Conservation (phyloP, 2,888 invertebrate species). For the Brachynemurus nebulosus region DNA sequence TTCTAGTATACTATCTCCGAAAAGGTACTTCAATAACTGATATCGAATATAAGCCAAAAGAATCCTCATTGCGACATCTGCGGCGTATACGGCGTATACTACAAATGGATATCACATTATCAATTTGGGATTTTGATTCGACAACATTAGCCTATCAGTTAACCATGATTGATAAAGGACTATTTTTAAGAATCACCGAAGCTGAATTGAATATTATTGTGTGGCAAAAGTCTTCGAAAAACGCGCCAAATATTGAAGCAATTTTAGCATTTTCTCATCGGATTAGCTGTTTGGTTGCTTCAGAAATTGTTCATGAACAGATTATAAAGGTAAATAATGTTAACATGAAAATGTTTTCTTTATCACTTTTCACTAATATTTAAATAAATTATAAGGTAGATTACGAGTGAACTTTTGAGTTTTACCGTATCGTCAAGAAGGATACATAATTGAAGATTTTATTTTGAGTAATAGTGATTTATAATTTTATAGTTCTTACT, state of each 20-base stretch:
- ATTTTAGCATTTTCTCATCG: slow-evolving; percentile 39
- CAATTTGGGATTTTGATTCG: slow-evolving; percentile 40
- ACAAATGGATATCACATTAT: slow-evolving; percentile 29
- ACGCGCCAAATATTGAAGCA: slow-evolving; percentile 36
- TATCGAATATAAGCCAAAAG: no score
- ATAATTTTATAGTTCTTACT: no score
- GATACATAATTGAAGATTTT: no score
- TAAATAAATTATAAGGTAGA: no score
- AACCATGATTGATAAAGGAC: slow-evolving; percentile 37
- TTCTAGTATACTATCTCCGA: no score
- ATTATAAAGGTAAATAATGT: slow-evolving; percentile 29
- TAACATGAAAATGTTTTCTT: background rate
- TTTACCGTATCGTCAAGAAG: no score
- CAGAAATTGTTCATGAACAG: slow-evolving; percentile 33
- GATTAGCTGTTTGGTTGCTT: slow-evolving; percentile 34
- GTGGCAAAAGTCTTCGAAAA: slow-evolving; percentile 32
- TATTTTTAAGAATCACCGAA: slow-evolving; percentile 34
- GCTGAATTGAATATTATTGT: slow-evolving; percentile 32
- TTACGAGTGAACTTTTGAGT: no score
- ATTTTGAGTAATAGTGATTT: no score
- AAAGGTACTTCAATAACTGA: no score
- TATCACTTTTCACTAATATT: no score
- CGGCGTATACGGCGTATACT: slow-evolving; percentile 29
- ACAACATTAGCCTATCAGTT: slow-evolving; percentile 36
- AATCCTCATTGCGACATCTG: slow-evolving; percentile 21